phyloP scores from a whole-genome alignment of 2,888 invertebrate genomes.

The Dusona sp. region DNA sequence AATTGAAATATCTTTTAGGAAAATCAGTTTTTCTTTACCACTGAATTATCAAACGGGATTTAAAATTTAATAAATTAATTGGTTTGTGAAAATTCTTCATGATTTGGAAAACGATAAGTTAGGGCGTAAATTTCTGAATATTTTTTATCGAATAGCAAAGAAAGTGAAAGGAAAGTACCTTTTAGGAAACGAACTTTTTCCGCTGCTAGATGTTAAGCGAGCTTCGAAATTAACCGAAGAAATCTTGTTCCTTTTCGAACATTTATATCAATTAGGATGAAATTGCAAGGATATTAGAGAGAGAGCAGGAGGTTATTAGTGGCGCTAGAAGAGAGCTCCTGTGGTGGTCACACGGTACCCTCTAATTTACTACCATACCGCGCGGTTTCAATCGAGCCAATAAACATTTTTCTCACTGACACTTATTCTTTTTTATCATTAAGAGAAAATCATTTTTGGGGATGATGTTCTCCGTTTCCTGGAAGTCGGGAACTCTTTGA shows the following conservation, averaged over 20 bases:
- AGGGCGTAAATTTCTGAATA: neutral
- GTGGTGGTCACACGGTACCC: constrained; percentile 17
- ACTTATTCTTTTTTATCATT: constrained; percentile 27
- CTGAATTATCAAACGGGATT: too few species aligned
- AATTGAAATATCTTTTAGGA: neutral
- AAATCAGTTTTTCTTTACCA: neutral
- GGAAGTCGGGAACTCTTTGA: constrained; percentile 5
- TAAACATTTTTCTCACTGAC: constrained; percentile 6
- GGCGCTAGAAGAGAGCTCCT: neutral
- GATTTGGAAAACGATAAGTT: neutral
- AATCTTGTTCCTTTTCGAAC: neutral
- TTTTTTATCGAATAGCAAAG: neutral
- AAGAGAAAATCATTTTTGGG: constrained; percentile 35
- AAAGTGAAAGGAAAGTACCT: neutral
- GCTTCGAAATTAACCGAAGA: too few species aligned
- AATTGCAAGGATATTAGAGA: constrained; percentile 35
- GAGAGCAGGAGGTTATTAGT: constrained; percentile 29
- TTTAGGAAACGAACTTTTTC: neutral
- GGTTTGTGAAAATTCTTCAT: neutral
- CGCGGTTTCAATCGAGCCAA: constrained; percentile 3
- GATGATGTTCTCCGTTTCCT: constrained; percentile 30
- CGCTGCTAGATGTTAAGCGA: neutral
- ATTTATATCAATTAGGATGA: constrained; percentile 1
- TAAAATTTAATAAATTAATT: too few species aligned
- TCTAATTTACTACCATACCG: constrained; percentile 48